Conservation (phyloP, 2,888 invertebrate species). For the Acheta domesticus region DNA sequence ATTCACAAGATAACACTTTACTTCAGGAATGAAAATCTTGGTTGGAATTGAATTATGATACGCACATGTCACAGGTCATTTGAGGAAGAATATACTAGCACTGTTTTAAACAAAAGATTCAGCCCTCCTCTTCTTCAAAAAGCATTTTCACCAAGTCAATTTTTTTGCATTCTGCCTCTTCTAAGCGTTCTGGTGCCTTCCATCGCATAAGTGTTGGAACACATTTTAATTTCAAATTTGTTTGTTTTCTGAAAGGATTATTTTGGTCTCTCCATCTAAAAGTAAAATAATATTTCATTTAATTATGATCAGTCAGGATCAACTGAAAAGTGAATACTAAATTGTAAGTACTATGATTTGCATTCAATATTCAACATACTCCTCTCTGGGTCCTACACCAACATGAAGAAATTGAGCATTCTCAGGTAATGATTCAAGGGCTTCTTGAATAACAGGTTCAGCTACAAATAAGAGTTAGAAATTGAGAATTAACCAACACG, state of each 20-base stretch:
- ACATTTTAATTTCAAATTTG: neutral
- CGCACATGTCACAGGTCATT: no score
- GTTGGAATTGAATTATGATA: no score
- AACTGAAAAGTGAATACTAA: neutral
- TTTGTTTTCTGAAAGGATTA: neutral
- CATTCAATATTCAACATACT: neutral
- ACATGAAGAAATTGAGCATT: neutral
- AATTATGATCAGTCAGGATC: no score
- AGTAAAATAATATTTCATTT: neutral
- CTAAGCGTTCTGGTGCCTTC: neutral
- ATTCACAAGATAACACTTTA: no score
- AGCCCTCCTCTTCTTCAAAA: neutral
- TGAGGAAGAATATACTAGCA: no score
- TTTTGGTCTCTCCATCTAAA: neutral
- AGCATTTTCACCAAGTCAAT: neutral
- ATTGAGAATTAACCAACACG: neutral
- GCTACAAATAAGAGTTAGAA: neutral
- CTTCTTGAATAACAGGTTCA: neutral
- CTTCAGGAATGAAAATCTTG: no score
- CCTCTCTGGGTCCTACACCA: neutral
- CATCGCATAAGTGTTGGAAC: neutral
- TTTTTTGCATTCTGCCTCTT: neutral
- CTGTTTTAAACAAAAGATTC: no score
- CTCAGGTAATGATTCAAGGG: neutral
- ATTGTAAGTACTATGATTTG: neutral